Percentiles rank a stretch among this genome's conserved stretches.
These are phyloP conservation scores for Biston stratarius DNA, from an alignment of 2,888 invertebrate species.

Conservation along the genomic window DNA sequence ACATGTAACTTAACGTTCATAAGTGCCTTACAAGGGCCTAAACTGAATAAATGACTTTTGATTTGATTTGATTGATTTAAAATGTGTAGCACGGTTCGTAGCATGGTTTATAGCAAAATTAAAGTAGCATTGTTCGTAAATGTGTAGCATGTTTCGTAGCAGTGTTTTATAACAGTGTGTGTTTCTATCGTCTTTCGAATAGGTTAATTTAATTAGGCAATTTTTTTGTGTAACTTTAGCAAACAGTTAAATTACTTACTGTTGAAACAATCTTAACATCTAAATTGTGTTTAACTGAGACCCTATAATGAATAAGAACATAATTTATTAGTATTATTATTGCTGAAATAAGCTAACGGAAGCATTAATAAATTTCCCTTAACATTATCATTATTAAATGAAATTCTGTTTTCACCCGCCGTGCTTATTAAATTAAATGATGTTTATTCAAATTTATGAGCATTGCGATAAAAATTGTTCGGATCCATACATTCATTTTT, in stretches of 20 bases:
- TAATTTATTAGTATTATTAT: constrained; percentile 41
- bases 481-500: not conserved
- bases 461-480: constrained; percentile 10
- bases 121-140: not conserved
- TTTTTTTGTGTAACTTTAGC: not conserved
- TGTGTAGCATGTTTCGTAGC: not conserved
- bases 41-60: too few relatives aligned
- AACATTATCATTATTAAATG: constrained; percentile 31
- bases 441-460: constrained; percentile 15
- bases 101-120: not conserved
- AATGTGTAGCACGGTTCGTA: too few relatives aligned
- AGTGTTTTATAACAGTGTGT: too few relatives aligned
- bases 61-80: too few relatives aligned
- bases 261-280: constrained; percentile 21
- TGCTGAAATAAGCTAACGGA: constrained; percentile 32
- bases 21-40: too few relatives aligned
- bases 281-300: constrained; percentile 34
- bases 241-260: constrained; percentile 13
- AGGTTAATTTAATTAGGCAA: not conserved
- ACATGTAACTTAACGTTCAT: too few relatives aligned
- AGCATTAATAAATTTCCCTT: constrained; percentile 38
- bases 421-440: constrained; percentile 26
- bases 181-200: not conserved
- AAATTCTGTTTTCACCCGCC: constrained; percentile 25
- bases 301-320: constrained; percentile 25